Base-by-base conservation (phyloP, 2,888 invertebrate species). In the Hydriomena furcata region DNA sequence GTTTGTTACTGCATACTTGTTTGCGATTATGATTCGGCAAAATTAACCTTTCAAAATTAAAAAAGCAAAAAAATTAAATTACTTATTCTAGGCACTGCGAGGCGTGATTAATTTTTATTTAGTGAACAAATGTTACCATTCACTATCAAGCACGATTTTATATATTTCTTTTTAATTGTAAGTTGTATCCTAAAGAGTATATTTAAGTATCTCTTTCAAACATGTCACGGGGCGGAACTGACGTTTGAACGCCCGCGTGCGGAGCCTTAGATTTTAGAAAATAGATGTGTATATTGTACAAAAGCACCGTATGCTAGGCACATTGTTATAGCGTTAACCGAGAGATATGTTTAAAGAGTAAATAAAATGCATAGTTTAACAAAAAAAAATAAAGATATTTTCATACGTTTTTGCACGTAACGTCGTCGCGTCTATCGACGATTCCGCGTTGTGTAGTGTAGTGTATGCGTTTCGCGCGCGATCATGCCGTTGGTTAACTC, bases 361-460 rank as follows among this genome's bases (percentile, higher is more conserved):
- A 42, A 32, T 76, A 74, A 81, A 42, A 84, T 82, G 82, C 84
- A 80, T 85, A 88, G 88, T 85, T 74, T 80, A 82, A 72, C 71
- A 48, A 59, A 56, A 37, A n/a, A n/a, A 37, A 37, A 25, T 25
- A 75, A 80, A 67, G 68, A 87, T 89, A 89, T 90, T 90, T 90
- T 90, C 88, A 84, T 90, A 90, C 89, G 82, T 87, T 89, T 89
- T 89, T 90, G 90, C 90, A 90, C 89, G 81, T 83, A 79, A 84
- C 67, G 73, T 76, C 67, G 73, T 76, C 73, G 75, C 77, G 74
- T 66, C 76, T 71, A 65, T 60, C 61, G 40, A 8, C 30, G 30
- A 8, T 65, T 65, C 66, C 66, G 68, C 68, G 79, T 77, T 71
- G 69, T 70, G 76, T 81, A 79, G 79, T 21, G 24, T 73, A 58